These are phyloP conservation scores for Myotis myotis DNA, from an alignment of 2,797 vertebrate genomes.

Conservation along the genomic window DNA sequence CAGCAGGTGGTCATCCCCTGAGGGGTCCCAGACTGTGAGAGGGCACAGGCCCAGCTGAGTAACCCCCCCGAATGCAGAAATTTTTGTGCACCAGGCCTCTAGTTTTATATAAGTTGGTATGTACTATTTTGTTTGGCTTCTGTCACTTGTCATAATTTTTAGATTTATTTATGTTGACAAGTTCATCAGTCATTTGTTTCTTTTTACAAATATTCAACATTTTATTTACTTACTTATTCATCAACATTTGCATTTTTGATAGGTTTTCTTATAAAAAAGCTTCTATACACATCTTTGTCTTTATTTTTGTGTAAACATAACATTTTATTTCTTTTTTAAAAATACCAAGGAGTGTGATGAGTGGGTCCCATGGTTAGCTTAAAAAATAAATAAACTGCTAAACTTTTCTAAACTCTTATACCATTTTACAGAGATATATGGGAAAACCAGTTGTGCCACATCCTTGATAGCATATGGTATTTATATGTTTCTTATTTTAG, in stretches of 20 bases:
- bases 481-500: conserved; percentile 6
- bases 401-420: not conserved
- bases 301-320: not conserved
- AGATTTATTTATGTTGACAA: not conserved
- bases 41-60: too few species aligned
- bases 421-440: not conserved
- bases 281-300: not conserved
- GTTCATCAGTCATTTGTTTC: not conserved
- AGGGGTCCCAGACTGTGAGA: too few species aligned
- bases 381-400: not conserved
- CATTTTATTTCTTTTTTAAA: not conserved
- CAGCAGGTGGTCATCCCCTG: too few species aligned
- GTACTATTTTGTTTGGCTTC: not conserved
- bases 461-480: not conserved
- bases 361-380: not conserved
- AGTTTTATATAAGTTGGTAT: not conserved
- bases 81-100: too few species aligned
- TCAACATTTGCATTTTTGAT: not conserved
- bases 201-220: not conserved
- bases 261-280: not conserved
- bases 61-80: too few species aligned
- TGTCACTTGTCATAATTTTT: not conserved
- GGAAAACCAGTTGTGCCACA: not conserved
- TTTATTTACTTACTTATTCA: not conserved
- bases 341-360: not conserved